Evolutionary conservation across 1,140 invertebrate species (phyloP).

Genomic region (Drosophila mayri): DNA sequence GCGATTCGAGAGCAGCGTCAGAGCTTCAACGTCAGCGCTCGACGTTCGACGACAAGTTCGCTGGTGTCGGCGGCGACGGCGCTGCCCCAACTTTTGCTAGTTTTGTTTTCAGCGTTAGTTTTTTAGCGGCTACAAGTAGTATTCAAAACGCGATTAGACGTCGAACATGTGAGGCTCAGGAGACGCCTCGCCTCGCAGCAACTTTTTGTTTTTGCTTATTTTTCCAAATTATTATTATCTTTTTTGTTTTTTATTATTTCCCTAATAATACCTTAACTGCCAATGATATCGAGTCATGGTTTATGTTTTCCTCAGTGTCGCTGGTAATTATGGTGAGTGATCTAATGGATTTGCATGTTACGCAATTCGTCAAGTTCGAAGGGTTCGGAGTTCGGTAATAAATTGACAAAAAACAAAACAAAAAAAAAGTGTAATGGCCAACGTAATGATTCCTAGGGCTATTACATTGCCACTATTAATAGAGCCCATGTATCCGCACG

Average conservation of each 20-base stretch:
- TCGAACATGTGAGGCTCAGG: constrained; percentile 82
- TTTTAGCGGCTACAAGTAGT: constrained; percentile 61
- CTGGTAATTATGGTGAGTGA: constrained; percentile 80
- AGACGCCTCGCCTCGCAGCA: constrained; percentile 44
- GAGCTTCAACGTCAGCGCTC: constrained; percentile 50
- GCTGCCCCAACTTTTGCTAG: constrained; percentile 30
- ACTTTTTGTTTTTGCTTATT: constrained; percentile 52
- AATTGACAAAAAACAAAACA: constrained; percentile 24
- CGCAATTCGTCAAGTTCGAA: constrained; percentile 47
- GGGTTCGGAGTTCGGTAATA: constrained; percentile 37
- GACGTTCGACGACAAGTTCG: constrained; percentile 30
- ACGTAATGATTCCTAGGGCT: constrained; percentile 29
- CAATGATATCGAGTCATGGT: constrained; percentile 60
- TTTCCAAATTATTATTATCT: constrained; percentile 36
- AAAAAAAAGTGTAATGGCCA: constrained; percentile 28
- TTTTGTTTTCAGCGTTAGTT: constrained; percentile 47
- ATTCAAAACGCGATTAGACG: constrained; percentile 84
- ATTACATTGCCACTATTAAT: constrained; percentile 52
- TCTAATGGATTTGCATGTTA: constrained; percentile 68
- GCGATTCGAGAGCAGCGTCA: constrained; percentile 60
- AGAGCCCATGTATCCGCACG: constrained; percentile 39
- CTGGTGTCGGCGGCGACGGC: constrained; percentile 40
- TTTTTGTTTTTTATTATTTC: constrained; percentile 29
- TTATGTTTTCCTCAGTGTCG: constrained; percentile 81
- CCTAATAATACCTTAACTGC: constrained; percentile 12